Conservation (phyloP, 1,140 invertebrate species). For the Lepidostoma basale region DNA sequence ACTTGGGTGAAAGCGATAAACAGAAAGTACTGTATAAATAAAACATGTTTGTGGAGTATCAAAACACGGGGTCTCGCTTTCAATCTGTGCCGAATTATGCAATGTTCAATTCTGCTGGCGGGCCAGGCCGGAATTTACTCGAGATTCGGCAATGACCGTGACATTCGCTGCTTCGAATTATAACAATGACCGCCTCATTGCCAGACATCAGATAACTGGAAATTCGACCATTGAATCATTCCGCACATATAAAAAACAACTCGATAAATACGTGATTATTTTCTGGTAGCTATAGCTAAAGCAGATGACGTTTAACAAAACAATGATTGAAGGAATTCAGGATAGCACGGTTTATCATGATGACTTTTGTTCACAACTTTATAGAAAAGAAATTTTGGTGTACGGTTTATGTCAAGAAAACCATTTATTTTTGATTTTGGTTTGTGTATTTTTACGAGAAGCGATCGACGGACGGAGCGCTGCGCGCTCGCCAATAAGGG, state of each 20-base stretch:
- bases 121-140: constrained; percentile 8
- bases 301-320: constrained; percentile 15
- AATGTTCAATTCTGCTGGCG: constrained; percentile 12
- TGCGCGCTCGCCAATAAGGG: constrained; percentile 8
- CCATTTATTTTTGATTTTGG: background rate
- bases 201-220: constrained; percentile 31
- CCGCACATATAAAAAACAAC: constrained; percentile 11
- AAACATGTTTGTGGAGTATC: background rate
- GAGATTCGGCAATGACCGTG: constrained; percentile 33
- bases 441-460: background rate
- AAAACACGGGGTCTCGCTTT: constrained; percentile 40
- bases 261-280: background rate
- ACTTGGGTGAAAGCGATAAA: background rate
- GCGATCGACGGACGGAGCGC: background rate
- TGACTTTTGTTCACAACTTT: no score
- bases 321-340: no score
- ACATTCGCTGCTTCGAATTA: constrained; percentile 26
- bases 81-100: constrained; percentile 39
- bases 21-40: background rate
- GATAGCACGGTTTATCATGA: no score
- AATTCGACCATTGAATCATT: constrained; percentile 26
- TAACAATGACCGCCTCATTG: constrained; percentile 35
- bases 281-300: background rate
- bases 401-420: constrained; percentile 5
- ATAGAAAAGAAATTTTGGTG: background rate